Evolutionary conservation across 2,888 invertebrate genomes (phyloP).

Genomic region (Acleris sparsana): DNA sequence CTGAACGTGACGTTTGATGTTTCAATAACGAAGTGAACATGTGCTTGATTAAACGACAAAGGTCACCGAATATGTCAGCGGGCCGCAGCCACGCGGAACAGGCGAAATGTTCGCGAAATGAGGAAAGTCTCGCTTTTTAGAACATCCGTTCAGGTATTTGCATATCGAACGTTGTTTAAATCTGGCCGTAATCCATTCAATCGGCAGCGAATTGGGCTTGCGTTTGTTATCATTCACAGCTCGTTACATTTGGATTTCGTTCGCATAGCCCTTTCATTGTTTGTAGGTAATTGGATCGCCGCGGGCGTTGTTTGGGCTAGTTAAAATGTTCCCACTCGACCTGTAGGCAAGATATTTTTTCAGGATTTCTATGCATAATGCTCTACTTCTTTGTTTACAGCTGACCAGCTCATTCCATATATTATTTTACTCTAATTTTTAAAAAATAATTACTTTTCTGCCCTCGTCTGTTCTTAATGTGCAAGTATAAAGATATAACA

Average conservation of each 20-base stretch:
- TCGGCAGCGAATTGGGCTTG: neutral
- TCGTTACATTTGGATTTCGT: constrained; percentile 1
- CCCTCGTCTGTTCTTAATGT: no score
- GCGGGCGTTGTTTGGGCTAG: no score
- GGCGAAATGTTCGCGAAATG: constrained; percentile 14
- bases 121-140: neutral
- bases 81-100: constrained; percentile 6
- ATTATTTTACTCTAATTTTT: no score
- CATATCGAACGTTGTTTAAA: constrained; percentile 14
- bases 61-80: constrained; percentile 25
- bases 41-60: constrained; percentile 32
- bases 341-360: no score
- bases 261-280: no score
- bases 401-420: no score
- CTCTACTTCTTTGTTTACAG: no score
- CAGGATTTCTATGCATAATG: no score
- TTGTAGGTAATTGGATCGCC: no score
- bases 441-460: no score
- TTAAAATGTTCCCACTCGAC: no score
- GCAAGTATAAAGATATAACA: no score
- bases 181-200: neutral
- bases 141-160: constrained; percentile 5
- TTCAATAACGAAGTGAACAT: constrained; percentile 9
- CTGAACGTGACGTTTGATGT: constrained; percentile 15
- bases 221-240: constrained; percentile 4